These are phyloP conservation scores for Potamarius usumacintae DNA, from an alignment of 2,113 vertebrate genomes.

Conservation along the genomic window DNA sequence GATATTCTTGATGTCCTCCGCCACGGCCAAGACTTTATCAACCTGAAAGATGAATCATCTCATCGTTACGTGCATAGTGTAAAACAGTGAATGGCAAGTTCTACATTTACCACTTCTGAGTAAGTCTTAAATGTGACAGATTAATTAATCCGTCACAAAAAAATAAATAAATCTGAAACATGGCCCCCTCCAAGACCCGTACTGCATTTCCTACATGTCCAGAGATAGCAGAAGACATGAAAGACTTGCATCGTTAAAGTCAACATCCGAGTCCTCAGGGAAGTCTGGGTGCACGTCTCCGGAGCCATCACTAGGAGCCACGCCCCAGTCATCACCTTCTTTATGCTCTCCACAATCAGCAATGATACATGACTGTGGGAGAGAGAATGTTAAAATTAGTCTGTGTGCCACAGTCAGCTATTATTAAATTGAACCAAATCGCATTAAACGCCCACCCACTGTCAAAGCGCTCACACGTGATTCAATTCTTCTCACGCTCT, in stretches of 20 bases:
- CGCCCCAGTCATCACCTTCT: slow-evolving; percentile 83
- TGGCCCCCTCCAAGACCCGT: neutral
- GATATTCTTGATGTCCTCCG: slow-evolving; percentile 92
- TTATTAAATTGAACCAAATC: neutral
- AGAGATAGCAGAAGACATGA: slow-evolving; percentile 67
- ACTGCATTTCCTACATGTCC: slow-evolving; percentile 3
- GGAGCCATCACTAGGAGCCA: slow-evolving; percentile 76
- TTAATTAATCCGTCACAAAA: no score
- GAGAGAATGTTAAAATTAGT: neutral
- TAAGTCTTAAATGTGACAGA: no score
- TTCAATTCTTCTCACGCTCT: neutral
- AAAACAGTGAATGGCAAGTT: neutral
- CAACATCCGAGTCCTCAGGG: slow-evolving; percentile 87
- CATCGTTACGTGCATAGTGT: neutral
- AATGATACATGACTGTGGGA: slow-evolving; percentile 81
- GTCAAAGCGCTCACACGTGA: neutral
- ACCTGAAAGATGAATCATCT: slow-evolving; percentile 72
- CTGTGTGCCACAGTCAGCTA: neutral
- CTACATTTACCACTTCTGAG: neutral
- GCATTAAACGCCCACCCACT: neutral
- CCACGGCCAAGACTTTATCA: slow-evolving; percentile 82
- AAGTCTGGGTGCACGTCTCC: slow-evolving; percentile 89
- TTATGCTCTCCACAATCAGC: slow-evolving; percentile 89
- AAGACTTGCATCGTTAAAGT: slow-evolving; percentile 86
- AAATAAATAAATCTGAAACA: neutral